These are phyloP conservation scores for Callorhinus ursinus DNA, from an alignment of 2,113 vertebrate genomes.

Conservation along the genomic window DNA sequence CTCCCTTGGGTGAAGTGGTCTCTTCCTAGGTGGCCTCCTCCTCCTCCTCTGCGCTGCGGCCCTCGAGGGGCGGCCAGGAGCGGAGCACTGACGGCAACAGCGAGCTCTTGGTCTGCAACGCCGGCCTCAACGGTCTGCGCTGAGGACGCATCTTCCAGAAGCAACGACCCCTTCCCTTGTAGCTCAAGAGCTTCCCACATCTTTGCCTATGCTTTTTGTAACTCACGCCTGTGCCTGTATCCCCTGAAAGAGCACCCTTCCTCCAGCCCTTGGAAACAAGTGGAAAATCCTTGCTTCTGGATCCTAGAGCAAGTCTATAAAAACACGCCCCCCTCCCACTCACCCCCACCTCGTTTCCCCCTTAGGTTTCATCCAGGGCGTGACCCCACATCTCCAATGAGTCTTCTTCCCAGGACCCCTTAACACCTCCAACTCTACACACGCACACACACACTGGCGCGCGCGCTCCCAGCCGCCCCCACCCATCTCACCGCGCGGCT, in stretches of 20 bases:
- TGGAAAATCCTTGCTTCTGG: neutral
- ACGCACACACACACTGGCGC: neutral
- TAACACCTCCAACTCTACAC: neutral
- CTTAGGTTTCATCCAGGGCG: neutral
- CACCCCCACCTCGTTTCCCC: neutral
- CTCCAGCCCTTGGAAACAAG: neutral
- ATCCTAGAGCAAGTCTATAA: neutral
- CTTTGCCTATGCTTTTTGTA: neutral
- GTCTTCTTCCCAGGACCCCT: neutral
- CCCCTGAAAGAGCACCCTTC: neutral
- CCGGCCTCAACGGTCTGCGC: neutral
- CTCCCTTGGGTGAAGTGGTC: neutral
- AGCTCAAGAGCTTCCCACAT: neutral
- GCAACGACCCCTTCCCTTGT: neutral
- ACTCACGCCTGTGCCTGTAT: neutral
- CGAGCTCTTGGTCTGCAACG: neutral
- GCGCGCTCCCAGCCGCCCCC: neutral
- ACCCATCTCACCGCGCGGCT: constrained; percentile 58
- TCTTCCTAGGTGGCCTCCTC: neutral
- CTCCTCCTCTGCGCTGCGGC: neutral
- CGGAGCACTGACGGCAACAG: neutral
- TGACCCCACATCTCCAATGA: constrained; percentile 42
- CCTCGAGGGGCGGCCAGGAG: neutral
- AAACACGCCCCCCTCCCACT: neutral
- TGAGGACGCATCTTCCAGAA: neutral